Base-by-base conservation (phyloP, 2,888 invertebrate genomes). In the Diarsia dahlii region DNA sequence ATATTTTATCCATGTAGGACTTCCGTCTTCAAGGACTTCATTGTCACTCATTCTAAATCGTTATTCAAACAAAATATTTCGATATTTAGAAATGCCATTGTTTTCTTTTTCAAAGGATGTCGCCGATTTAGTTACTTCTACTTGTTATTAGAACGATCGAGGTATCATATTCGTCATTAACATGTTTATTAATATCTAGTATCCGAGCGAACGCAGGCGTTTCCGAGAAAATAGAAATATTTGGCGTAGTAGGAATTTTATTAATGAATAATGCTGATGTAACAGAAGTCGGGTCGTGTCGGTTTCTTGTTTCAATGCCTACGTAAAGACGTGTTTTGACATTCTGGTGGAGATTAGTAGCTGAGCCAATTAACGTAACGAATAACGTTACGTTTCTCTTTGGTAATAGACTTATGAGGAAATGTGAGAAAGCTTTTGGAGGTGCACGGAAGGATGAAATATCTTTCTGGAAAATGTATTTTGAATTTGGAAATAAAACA, bases 211-310 rank as follows among this genome's bases (percentile, higher is more conserved):
- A 74, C 71, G 63, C 76, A 60, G 79, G 64, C 77, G 60, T 74
- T 85, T 87, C 78, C 84, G 78, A 78, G 87, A 81, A 87, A 78
- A 77, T 86, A 76, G 82, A 77, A 74, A 80, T 85, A 79, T 85
- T 87, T 63, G 76, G 50, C 78, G 68, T 65, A 72, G 50, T 67
- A 50, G 68, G 68, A 74, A 80, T 79, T 87, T 76, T 60, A 79
- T 88, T 79, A 87, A 87, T 80, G 71, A 80, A 87, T 75, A 80
- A 39, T 85, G 85, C 80, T 45, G 69, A 78, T 78, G 58, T 62
- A 71, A 78, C 75, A 66, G 23, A 74, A 63, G 23, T 54, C 39
- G 58, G 62, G 56, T 82, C 86, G 50, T 68, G 23, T 65, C 23
- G 65, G 80, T 85, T 60, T 87, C 85, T 73, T 62, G 64, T 85